A percentile compares a stretch with the other conserved stretches of the same genome.
These are phyloP conservation scores for Pseudochirops cupreus DNA, from an alignment of 2,797 vertebrate species.

Conservation along the genomic window DNA sequence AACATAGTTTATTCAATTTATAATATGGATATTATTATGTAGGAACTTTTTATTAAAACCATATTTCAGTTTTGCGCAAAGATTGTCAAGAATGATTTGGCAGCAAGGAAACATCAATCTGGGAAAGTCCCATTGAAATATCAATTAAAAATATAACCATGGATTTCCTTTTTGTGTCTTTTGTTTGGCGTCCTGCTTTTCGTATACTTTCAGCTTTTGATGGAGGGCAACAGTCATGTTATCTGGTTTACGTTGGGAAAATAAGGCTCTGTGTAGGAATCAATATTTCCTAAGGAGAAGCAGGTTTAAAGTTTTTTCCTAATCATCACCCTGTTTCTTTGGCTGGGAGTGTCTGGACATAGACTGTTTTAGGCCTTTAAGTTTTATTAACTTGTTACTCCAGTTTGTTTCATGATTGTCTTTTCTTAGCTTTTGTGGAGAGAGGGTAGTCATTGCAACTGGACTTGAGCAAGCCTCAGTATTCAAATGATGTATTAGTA, in stretches of 20 bases:
- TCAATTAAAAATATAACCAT: not conserved
- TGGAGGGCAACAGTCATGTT: not conserved
- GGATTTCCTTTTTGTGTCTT: not conserved
- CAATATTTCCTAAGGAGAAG: not conserved
- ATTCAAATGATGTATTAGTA: not conserved
- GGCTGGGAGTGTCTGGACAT: not conserved
- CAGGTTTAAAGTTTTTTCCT: not conserved
- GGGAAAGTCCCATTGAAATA: not conserved
- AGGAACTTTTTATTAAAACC: constrained; percentile 7
- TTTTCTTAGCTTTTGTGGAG: not conserved
- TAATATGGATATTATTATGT: not conserved
- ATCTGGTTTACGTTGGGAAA: not conserved
- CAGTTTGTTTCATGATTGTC: not conserved
- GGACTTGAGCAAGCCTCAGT: not conserved
- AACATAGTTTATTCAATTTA: not conserved
- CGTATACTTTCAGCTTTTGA: not conserved
- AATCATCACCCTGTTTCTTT: not conserved
- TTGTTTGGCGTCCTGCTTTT: not conserved
- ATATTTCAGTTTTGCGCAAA: not conserved
- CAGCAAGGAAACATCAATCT: not conserved
- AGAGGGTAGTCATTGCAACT: not conserved
- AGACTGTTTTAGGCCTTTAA: not conserved
- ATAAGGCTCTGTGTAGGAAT: not conserved
- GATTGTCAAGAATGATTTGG: not conserved
- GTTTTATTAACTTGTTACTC: not conserved